Percentiles rank a stretch among this genome's conserved stretches.
These are phyloP conservation scores for Tragelaphus scriptus DNA, from an alignment of 2,113 vertebrate genomes.

Conservation along the genomic window DNA sequence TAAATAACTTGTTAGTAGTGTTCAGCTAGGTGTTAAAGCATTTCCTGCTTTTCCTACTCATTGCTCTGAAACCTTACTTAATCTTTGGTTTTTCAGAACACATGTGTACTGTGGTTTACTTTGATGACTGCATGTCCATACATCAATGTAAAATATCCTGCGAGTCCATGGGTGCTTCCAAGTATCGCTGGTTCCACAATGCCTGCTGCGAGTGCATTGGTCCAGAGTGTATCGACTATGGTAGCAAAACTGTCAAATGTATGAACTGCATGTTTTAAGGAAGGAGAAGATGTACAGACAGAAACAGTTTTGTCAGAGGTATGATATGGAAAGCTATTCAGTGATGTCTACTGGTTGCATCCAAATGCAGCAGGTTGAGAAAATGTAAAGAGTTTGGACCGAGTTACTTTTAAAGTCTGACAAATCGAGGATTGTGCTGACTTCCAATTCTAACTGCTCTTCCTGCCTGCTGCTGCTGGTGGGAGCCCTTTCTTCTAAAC, in stretches of 20 bases:
- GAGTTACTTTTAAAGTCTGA: neutral
- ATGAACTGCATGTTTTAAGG: slow-evolving; percentile 97
- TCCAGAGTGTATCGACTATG: slow-evolving; percentile 97
- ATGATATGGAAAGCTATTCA: slow-evolving; percentile 49
- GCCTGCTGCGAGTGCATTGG: slow-evolving; percentile 99
- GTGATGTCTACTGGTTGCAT: slow-evolving; percentile 55
- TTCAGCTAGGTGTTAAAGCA: neutral
- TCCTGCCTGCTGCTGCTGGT: neutral
- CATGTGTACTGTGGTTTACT: slow-evolving; percentile 99
- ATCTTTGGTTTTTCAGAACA: slow-evolving; percentile 81
- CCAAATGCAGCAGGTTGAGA: slow-evolving; percentile 37
- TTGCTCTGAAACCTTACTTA: neutral
- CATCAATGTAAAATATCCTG: slow-evolving; percentile 98
- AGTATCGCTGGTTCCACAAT: slow-evolving; percentile 99
- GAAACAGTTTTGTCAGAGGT: slow-evolving; percentile 38
- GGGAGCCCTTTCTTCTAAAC: slow-evolving; percentile 41
- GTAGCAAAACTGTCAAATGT: slow-evolving; percentile 96
- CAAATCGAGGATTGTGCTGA: slow-evolving; percentile 10
- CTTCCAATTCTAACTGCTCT: slow-evolving; percentile 30
- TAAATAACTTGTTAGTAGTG: neutral
- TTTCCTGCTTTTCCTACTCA: neutral
- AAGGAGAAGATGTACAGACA: slow-evolving; percentile 42
- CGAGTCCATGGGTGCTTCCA: slow-evolving; percentile 98
- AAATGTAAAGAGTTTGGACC: slow-evolving; percentile 62
- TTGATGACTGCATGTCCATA: slow-evolving; percentile 99